These are phyloP conservation scores for Silurus meridionalis DNA, from an alignment of 2,113 vertebrate species.

Conservation along the genomic window DNA sequence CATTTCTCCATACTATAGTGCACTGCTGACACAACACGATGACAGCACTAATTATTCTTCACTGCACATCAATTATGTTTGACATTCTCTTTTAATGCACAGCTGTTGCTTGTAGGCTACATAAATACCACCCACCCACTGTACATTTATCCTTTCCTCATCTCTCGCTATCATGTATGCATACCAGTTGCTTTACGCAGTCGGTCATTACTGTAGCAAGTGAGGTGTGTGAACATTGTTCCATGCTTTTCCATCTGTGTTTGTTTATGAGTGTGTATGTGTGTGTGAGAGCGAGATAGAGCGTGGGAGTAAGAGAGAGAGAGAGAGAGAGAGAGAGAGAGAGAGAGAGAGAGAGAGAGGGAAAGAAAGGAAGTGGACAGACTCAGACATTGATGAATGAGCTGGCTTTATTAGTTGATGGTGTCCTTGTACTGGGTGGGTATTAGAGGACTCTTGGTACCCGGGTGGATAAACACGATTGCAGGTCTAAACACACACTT, in stretches of 20 bases:
- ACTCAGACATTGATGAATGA: conserved; percentile 30
- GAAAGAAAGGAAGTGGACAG: background rate
- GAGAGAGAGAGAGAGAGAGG: background rate
- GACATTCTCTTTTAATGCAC: conserved; percentile 37
- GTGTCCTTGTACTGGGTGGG: conserved; percentile 24
- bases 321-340: background rate
- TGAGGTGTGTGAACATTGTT: conserved; percentile 5
- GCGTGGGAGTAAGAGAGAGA: background rate
- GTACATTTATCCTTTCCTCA: background rate
- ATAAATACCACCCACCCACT: conserved; percentile 36
- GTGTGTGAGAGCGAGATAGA: conserved; percentile 1
- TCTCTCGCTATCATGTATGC: background rate
- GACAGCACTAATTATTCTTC: conserved; percentile 36
- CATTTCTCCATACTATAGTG: background rate
- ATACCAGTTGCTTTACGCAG: conserved; percentile 36
- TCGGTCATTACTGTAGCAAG: conserved; percentile 1
- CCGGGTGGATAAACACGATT: conserved; percentile 16
- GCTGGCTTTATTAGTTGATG: conserved; percentile 29
- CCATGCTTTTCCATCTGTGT: background rate
- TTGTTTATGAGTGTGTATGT: conserved; percentile 8
- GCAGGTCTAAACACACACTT: conserved; percentile 25
- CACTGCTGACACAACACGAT: background rate
- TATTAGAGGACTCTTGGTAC: conserved; percentile 31
- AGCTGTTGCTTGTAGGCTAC: conserved; percentile 40
- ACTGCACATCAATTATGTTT: conserved; percentile 35